These are phyloP conservation scores for Melitaea cinxia DNA, from an alignment of 1,140 invertebrate genomes.

Conservation along the genomic window DNA sequence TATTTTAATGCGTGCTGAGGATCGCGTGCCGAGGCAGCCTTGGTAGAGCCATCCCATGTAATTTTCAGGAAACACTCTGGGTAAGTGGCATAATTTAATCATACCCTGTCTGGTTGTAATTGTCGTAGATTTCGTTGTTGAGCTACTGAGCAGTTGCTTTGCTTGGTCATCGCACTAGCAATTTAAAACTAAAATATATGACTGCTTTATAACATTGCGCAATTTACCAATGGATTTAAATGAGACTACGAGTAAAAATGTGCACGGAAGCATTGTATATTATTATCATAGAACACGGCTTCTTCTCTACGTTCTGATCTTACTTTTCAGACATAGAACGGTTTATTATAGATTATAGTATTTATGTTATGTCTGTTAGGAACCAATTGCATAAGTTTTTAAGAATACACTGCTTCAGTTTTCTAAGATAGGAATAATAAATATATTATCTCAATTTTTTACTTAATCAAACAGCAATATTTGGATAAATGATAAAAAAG, in stretches of 20 bases:
- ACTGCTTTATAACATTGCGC: slow-evolving; percentile 41
- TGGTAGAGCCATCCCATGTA: slow-evolving; percentile 78
- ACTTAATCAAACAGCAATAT: no score
- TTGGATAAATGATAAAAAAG: no score
- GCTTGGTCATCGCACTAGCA: slow-evolving; percentile 38
- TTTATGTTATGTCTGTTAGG: no score
- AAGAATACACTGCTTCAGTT: no score
- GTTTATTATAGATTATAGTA: no score
- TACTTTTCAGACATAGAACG: no score
- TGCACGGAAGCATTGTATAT: slow-evolving; percentile 7
- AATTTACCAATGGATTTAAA: slow-evolving; percentile 21
- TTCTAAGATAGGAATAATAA: no score
- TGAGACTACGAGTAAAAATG: background rate
- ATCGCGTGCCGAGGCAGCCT: slow-evolving; percentile 76
- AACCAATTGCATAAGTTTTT: no score
- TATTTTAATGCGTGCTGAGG: slow-evolving; percentile 70
- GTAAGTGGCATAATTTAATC: slow-evolving; percentile 80
- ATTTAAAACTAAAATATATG: slow-evolving; percentile 46
- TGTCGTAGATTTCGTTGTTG: slow-evolving; percentile 74
- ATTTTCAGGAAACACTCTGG: slow-evolving; percentile 80
- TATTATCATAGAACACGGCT: slow-evolving; percentile 5
- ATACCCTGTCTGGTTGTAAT: slow-evolving; percentile 75
- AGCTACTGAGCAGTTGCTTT: slow-evolving; percentile 61
- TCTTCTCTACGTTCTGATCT: background rate
- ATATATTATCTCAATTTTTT: no score